Conservation (phyloP, 2,797 vertebrate species). For the Psittacula derbiana region DNA sequence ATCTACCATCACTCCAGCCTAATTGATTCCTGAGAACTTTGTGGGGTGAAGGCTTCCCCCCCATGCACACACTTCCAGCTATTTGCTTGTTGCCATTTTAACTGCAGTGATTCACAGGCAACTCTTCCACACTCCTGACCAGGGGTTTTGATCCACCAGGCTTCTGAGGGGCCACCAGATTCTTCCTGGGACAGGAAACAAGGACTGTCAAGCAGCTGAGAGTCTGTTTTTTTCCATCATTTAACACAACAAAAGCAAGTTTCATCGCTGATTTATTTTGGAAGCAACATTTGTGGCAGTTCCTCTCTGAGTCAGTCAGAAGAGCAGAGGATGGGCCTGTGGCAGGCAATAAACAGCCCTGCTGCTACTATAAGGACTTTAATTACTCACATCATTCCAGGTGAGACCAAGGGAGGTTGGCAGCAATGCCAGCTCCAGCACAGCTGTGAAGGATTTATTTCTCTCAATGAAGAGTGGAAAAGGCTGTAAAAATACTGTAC, state of each 20-base stretch:
- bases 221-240: not conserved
- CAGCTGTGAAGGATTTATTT: slow-evolving; percentile 44
- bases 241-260: not conserved
- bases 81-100: not conserved
- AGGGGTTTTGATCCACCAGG: not conserved
- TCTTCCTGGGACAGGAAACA: not conserved
- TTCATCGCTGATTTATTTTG: not conserved
- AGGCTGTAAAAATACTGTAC: slow-evolving; percentile 23
- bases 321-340: not conserved
- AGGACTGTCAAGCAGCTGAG: not conserved
- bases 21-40: not conserved
- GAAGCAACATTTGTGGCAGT: not conserved
- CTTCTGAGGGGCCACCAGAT: not conserved
- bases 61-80: not conserved
- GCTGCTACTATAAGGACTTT: slow-evolving; percentile 17
- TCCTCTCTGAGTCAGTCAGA: not conserved
- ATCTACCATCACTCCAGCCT: not conserved
- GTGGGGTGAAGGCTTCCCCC: not conserved
- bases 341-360: slow-evolving; percentile 30
- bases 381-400: slow-evolving; percentile 47
- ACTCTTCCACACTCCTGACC: not conserved
- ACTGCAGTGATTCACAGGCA: not conserved
- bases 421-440: not conserved
- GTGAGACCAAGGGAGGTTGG: slow-evolving; percentile 34
- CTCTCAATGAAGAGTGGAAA: slow-evolving; percentile 38